phyloP scores from a whole-genome alignment of 1,140 invertebrate genomes.

The Cydia splendana region DNA sequence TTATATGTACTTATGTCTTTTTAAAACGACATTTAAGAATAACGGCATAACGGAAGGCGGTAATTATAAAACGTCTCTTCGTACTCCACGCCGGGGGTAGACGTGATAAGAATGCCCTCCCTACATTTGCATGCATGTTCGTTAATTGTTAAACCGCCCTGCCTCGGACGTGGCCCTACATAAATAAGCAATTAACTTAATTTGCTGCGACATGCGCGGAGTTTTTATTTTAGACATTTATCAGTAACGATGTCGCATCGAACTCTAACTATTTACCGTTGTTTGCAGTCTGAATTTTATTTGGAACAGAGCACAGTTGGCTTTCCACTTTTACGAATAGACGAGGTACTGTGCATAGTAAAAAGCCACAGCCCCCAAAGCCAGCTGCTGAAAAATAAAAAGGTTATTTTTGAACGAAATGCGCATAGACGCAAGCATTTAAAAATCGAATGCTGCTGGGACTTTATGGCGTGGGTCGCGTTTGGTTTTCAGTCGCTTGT shows the following conservation, averaged over 20 bases:
- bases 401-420: conserved; percentile 1
- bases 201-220: conserved; percentile 51
- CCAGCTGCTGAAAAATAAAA: neutral
- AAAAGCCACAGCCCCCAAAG: neutral
- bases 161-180: conserved; percentile 35
- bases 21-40: neutral
- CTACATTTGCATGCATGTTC: conserved; percentile 30
- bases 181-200: conserved; percentile 64
- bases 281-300: neutral
- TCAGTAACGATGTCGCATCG: conserved; percentile 56
- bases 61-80: conserved; percentile 9
- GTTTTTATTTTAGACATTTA: conserved; percentile 58
- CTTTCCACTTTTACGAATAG: conserved; percentile 1
- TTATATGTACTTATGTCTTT: neutral
- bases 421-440: neutral
- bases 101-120: conserved; percentile 26
- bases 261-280: conserved; percentile 15
- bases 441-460: conserved; percentile 10
- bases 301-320: neutral
- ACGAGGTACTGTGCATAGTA: conserved; percentile 2
- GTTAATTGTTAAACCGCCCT: conserved; percentile 35
- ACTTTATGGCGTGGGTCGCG: conserved; percentile 11
- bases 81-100: conserved; percentile 5
- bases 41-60: neutral
- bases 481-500: conserved; percentile 25